phyloP scores from a whole-genome alignment of 2,888 invertebrate species.

The Caenorhabditis sinica region DNA sequence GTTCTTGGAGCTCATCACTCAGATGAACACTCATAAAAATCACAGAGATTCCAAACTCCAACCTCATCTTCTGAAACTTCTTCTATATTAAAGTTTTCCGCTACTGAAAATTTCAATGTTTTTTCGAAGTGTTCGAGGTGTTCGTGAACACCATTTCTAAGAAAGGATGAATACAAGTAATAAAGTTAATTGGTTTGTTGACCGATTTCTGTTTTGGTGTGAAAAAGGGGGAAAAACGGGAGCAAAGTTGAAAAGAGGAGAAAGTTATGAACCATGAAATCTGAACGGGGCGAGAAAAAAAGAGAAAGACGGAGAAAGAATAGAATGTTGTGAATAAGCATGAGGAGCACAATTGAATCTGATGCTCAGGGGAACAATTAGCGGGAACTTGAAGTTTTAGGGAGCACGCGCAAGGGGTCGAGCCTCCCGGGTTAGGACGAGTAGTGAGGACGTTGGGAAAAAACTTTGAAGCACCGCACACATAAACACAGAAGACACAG shows the following conservation, averaged over 20 bases:
- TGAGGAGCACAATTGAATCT: constrained; percentile 72
- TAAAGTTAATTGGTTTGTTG: constrained; percentile 66
- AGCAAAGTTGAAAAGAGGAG: constrained; percentile 7
- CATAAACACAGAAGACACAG: constrained; percentile 48
- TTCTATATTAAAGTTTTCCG: too few species aligned
- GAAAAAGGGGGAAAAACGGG: neutral
- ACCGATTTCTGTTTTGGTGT: constrained; percentile 26
- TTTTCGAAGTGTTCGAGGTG: constrained; percentile 7
- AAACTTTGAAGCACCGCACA: constrained; percentile 54
- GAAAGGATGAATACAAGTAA: constrained; percentile 45
- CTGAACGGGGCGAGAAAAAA: constrained; percentile 26
- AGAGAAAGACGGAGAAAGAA: constrained; percentile 33
- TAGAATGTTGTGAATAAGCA: constrained; percentile 64
- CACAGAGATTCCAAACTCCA: constrained; percentile 16
- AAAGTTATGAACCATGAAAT: constrained; percentile 32
- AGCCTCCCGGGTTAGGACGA: constrained; percentile 55
- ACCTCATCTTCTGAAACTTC: constrained; percentile 29
- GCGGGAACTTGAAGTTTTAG: constrained; percentile 69
- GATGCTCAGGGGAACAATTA: constrained; percentile 74
- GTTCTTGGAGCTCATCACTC: constrained; percentile 66
- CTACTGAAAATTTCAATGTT: neutral
- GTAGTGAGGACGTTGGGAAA: constrained; percentile 51
- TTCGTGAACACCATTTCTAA: constrained; percentile 10
- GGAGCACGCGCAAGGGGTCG: constrained; percentile 61
- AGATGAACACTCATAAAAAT: constrained; percentile 31